Evolutionary conservation across 2,888 invertebrate species (phyloP), one percentile per base, ranked within the genome.

Genomic region (Pseudanteris insignis): DNA sequence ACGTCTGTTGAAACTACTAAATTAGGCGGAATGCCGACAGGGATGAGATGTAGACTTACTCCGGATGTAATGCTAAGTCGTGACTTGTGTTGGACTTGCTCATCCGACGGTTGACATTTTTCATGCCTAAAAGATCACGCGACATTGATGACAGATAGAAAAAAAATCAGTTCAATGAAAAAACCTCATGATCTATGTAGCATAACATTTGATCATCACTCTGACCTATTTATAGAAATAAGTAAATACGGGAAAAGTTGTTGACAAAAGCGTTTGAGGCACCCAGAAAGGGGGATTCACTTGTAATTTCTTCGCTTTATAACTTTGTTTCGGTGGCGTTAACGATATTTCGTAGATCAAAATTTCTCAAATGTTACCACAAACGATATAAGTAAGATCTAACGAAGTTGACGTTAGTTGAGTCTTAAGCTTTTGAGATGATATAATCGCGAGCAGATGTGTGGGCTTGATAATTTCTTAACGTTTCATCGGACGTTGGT

Each of bases 391-490:
- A 12, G 21, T 43, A 37, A 53, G 13, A 37, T 44, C 30, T 53
- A 53, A 53, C 44, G 53, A 53, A 53, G 53, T 53, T 53, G 30
- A 9, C 44, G 37, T 10, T 30, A 53, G 41, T 53, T 44, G 12
- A 30, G 9, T 36, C 25, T 36, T 41, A 29, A 7, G 11, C 33
- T 30, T 14, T 13, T 6, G 6, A 4, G 29, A 30, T 15, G 36
- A 29, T 41, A 41, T 30, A 21, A 24, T 28, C 24, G 12, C n/a
- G 18, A 29, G 7, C 10, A 40, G 18, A n/a, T n/a, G n/a, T n/a
- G n/a, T n/a, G n/a, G n/a, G n/a, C n/a, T n/a, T n/a, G n/a, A n/a
- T n/a, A n/a, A n/a, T n/a, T n/a, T n/a, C n/a, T n/a, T n/a, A n/a
- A n/a, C n/a, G n/a, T n/a, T n/a, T n/a, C n/a, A n/a, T n/a, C n/a